phyloP scores from a whole-genome alignment of 2,797 vertebrate species.

The Dryobates pubescens region DNA sequence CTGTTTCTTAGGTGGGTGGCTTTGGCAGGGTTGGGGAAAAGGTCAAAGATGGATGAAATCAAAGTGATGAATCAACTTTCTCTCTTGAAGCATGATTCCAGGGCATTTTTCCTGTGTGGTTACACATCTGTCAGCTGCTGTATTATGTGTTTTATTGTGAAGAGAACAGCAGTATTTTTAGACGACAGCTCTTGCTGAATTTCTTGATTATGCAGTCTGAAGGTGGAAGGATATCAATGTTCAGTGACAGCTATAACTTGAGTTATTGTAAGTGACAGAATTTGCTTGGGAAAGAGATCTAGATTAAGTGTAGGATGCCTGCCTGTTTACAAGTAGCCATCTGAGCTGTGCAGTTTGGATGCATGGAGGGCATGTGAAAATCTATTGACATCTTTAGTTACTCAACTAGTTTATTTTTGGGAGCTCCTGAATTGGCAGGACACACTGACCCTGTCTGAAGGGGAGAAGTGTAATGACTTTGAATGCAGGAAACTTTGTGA shows the following conservation, averaged over 20 bases:
- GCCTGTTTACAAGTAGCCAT: conserved; percentile 29
- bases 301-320: background rate
- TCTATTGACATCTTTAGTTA: conserved; percentile 61
- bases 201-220: background rate
- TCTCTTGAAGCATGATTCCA: background rate
- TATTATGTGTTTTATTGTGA: background rate
- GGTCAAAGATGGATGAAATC: background rate
- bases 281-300: conserved; percentile 14
- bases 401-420: conserved; percentile 70
- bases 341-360: background rate
- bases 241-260: background rate
- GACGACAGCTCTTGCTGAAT: background rate
- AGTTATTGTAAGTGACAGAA: background rate
- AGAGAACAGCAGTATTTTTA: background rate
- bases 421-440: conserved; percentile 54
- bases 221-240: background rate
- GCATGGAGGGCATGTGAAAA: conserved; percentile 35
- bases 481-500: background rate
- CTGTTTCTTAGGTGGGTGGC: background rate
- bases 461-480: background rate
- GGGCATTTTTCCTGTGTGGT: background rate
- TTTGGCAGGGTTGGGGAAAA: background rate
- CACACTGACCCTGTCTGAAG: conserved; percentile 43
- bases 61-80: background rate
- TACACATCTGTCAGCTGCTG: background rate